Conservation (phyloP, 2,888 invertebrate genomes). For the Trachelus tabidus region DNA sequence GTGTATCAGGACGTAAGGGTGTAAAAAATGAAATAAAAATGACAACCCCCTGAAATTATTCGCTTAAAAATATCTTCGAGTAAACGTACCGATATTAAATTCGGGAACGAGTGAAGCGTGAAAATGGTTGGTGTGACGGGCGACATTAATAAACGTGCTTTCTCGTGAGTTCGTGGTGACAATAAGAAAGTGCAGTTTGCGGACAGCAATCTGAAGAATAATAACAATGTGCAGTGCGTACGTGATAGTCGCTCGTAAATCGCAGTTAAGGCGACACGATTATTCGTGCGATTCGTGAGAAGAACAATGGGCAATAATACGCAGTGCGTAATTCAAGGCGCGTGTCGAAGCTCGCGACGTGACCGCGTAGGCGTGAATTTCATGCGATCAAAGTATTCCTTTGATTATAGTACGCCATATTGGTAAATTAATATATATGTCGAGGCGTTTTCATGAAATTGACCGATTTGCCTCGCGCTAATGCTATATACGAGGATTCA, state of each 20-base stretch:
- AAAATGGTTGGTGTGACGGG: background rate
- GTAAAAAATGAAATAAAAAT: background rate
- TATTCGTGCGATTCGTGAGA: background rate
- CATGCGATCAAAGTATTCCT: background rate
- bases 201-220: constrained; percentile 30
- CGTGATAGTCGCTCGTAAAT: background rate
- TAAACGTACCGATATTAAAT: background rate
- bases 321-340: background rate
- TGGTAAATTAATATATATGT: background rate
- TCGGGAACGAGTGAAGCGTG: background rate
- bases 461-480: background rate
- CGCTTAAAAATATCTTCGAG: background rate
- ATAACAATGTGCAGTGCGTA: constrained; percentile 24
- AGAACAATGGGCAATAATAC: background rate
- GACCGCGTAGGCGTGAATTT: background rate
- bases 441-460: background rate
- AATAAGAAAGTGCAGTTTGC: constrained; percentile 33
- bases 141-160: background rate
- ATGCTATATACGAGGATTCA: background rate
- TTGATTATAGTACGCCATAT: background rate
- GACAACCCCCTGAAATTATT: background rate
- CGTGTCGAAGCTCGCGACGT: background rate
- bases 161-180: constrained; percentile 6
- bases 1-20: background rate
- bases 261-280: background rate